Base-by-base conservation (phyloP, 2,888 invertebrate species). In the Cryptocheilus praepositus region DNA sequence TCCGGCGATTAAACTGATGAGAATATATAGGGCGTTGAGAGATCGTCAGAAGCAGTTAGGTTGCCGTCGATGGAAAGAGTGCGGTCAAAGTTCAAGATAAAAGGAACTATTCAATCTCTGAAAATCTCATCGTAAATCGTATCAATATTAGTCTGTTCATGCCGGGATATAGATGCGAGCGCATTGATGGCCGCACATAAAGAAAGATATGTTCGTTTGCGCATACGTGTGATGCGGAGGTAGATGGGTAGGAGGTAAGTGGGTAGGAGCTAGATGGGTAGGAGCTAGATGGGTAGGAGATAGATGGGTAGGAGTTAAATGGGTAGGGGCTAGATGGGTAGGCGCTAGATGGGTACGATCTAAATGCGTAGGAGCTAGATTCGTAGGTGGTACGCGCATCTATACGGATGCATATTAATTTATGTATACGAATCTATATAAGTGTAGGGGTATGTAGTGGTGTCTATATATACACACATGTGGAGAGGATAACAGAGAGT, bases 401-500 rank as follows among this genome's bases (percentile, higher is more conserved):
- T 59, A 51, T 61, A 46, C 46, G 56, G 66, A 61, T 67, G 60
- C 25, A 49, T 52, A 57, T 52, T 66, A 61, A 11, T 11, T 36
- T 36, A 7, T 7, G 8, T 36, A 36, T 36, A 11, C 11, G 36
- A 1, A 36, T 7, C 7, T 36, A 36, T 11, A 36, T 36, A 11
- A 36, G 36, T 36, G 8, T 7, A 11, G 4, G 36, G 1, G 36
- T 7, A 11, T 11, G 36, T 36, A 36, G 36, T 36, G 11, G 36
- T 36, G 11, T 11, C 4, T 36, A 11, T 36, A 36, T 36, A 11
- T 36, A 11, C 8, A 36, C 36, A 7, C 11, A 75, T 59, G 52
- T 73, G 71, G 78, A 71, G 76, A 67, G 77, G 81, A 80, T 81
- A 83, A 85, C 83, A 81, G 84, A 83, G 81, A 77, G 58, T 80